Evolutionary conservation across 2,113 vertebrate genomes (phyloP).

Genomic region (Triplophysa rosa): DNA sequence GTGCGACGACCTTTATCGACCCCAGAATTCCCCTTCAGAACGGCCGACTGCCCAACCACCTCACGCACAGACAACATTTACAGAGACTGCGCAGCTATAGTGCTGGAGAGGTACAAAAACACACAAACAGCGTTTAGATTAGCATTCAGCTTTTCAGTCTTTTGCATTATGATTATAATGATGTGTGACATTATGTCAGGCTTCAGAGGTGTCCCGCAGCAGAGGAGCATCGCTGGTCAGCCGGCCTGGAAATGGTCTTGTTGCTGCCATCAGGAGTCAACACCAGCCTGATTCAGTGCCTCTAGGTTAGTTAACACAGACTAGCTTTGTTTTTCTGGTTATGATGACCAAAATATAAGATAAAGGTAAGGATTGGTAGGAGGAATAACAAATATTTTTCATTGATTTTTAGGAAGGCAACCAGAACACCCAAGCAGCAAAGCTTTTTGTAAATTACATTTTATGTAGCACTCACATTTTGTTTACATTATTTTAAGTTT

Average conservation of each 20-base stretch:
- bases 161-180: background rate
- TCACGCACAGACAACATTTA: constrained; percentile 92
- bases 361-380: too few relatives aligned
- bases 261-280: constrained; percentile 89
- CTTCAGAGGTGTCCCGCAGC: constrained; percentile 93
- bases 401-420: too few relatives aligned
- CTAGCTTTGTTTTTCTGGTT: background rate
- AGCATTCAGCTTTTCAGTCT: too few relatives aligned
- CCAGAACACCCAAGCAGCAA: too few relatives aligned
- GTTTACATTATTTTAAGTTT: too few relatives aligned
- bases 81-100: constrained; percentile 97
- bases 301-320: constrained; percentile 65
- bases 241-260: constrained; percentile 86
- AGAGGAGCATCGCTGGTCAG: constrained; percentile 85
- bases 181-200: constrained; percentile 69
- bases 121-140: background rate
- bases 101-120: constrained; percentile 86
- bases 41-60: constrained; percentile 86
- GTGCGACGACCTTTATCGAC: constrained; percentile 97
- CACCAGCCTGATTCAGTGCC: constrained; percentile 83
- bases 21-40: constrained; percentile 96
- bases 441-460: too few relatives aligned
- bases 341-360: background rate
- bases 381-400: too few relatives aligned
- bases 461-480: too few relatives aligned